These are phyloP conservation scores for Galaxea fascicularis DNA, from an alignment of 92 coral and sea anemone genomes.

Conservation along the genomic window DNA sequence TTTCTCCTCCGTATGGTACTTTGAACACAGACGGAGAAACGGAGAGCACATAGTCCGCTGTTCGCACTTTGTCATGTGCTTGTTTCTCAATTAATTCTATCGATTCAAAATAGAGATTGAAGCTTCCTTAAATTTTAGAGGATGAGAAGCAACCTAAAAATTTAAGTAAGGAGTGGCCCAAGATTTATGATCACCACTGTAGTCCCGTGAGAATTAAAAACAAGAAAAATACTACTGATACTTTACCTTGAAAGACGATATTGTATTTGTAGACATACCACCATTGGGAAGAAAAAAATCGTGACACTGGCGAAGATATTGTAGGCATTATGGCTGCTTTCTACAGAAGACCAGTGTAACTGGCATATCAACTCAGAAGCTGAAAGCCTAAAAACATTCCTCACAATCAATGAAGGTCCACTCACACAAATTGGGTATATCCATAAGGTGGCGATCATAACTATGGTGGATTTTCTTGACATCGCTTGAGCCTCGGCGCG, in stretches of 20 bases:
- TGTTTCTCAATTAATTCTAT: too few relatives aligned
- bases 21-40: too few relatives aligned
- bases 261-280: constrained; percentile 1
- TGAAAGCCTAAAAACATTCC: neutral
- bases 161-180: too few relatives aligned
- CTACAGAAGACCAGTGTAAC: constrained; percentile 30
- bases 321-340: neutral
- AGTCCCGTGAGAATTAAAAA: neutral
- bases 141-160: neutral
- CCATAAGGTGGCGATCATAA: constrained; percentile 3
- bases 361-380: constrained; percentile 22
- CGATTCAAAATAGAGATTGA: too few relatives aligned
- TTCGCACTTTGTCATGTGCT: too few relatives aligned
- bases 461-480: neutral
- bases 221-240: neutral
- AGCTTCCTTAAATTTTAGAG: too few relatives aligned
- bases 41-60: too few relatives aligned
- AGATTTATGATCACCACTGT: neutral
- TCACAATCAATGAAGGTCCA: neutral
- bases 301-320: neutral
- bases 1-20: too few relatives aligned
- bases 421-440: constrained; percentile 6
- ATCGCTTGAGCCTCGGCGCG: neutral
- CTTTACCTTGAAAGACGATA: constrained; percentile 25
- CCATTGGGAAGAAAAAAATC: constrained; percentile 2